Conservation (phyloP, 2,113 vertebrate genomes). For the Semnornis frantzii region DNA sequence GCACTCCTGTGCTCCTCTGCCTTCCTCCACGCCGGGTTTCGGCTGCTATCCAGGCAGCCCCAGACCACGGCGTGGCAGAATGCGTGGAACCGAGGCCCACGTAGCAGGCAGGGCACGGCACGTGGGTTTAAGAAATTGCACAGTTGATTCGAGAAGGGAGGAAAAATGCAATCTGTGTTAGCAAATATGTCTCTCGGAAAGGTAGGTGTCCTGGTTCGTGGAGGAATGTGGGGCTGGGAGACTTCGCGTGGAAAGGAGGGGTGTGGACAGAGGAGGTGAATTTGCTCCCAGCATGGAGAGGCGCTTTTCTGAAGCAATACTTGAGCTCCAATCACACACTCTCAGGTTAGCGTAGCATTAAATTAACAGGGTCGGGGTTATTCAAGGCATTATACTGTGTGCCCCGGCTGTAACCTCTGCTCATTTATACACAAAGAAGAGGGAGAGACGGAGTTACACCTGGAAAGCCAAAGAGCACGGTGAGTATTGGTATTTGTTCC, state of each 20-base stretch:
- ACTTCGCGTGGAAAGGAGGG: background rate
- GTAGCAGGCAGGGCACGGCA: background rate
- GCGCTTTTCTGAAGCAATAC: background rate
- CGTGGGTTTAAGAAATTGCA: background rate
- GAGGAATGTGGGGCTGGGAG: background rate
- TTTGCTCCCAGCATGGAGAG: background rate
- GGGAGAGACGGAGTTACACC: constrained; percentile 33
- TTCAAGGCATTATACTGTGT: background rate
- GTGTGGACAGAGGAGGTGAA: background rate
- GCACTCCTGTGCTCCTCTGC: background rate
- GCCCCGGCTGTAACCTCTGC: constrained; percentile 39
- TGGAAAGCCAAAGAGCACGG: constrained; percentile 39
- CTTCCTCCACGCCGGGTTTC: background rate
- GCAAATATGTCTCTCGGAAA: background rate
- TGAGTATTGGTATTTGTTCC: constrained; percentile 43
- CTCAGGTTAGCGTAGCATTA: constrained; percentile 25
- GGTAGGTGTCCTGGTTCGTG: background rate
- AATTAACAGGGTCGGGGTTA: constrained; percentile 44
- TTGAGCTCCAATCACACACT: background rate
- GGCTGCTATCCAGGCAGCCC: background rate
- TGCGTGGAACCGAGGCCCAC: background rate
- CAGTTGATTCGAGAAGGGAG: background rate
- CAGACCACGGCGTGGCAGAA: background rate
- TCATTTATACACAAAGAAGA: constrained; percentile 38
- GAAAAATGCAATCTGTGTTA: background rate